Evolutionary conservation across 2,888 invertebrate species (phyloP).

Genomic region (Coleophora deauratella): DNA sequence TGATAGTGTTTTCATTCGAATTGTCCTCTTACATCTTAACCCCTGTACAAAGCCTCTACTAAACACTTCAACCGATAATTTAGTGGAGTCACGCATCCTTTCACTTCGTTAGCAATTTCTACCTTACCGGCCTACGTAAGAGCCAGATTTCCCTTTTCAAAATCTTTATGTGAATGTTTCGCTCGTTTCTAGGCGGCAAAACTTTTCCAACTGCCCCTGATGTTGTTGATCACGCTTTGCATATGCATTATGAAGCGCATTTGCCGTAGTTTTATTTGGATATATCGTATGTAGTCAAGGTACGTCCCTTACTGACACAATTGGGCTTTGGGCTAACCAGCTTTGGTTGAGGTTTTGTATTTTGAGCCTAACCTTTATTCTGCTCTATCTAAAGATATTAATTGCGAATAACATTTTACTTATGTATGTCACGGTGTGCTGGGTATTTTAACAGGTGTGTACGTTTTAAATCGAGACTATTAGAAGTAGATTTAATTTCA

Average conservation of each 20-base stretch:
- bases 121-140: conserved; percentile 3
- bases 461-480: too few species aligned
- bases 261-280: conserved; percentile 76
- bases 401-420: too few species aligned
- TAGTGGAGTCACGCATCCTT: conserved; percentile 20
- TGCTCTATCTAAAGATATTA: too few species aligned
- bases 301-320: conserved; percentile 70
- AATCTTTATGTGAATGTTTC: conserved; percentile 60
- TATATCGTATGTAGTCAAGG: conserved; percentile 75
- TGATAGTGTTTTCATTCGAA: too few species aligned
- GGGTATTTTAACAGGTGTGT: too few species aligned
- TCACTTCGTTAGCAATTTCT: conserved; percentile 11
- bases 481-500: too few species aligned
- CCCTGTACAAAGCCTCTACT: too few species aligned
- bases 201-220: conserved; percentile 74
- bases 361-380: conserved; percentile 2
- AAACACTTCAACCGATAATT: too few species aligned
- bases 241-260: conserved; percentile 76
- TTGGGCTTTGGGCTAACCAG: too few species aligned
- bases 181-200: conserved; percentile 73
- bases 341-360: too few species aligned
- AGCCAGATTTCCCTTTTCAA: conserved; percentile 21
- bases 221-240: conserved; percentile 76
- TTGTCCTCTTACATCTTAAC: too few species aligned
- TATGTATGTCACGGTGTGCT: too few species aligned